These are phyloP conservation scores for Tragopan temminckii DNA, from an alignment of 2,797 vertebrate species.

Conservation along the genomic window DNA sequence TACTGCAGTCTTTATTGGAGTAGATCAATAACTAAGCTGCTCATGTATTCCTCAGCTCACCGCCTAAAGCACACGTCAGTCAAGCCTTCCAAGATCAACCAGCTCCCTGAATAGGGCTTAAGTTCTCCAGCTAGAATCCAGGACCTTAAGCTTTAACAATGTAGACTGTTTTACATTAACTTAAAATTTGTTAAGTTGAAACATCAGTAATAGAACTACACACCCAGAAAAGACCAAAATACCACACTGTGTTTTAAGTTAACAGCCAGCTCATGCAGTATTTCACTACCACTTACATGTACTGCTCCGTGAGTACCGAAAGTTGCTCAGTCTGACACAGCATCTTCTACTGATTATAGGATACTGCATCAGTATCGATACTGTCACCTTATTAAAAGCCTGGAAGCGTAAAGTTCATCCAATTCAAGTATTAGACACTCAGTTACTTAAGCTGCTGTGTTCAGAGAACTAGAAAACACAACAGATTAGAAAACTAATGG, in stretches of 20 bases:
- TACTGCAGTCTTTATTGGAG: neutral
- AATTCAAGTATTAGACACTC: fast-evolving
- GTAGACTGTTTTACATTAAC: too few relatives aligned
- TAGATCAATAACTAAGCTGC: neutral
- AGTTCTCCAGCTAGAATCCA: constrained; percentile 2
- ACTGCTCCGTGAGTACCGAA: neutral
- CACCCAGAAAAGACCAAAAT: neutral
- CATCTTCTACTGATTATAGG: neutral
- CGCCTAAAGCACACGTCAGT: neutral
- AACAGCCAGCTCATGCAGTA: neutral
- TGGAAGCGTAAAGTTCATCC: neutral
- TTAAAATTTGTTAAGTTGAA: neutral
- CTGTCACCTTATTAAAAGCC: neutral
- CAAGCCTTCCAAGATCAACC: neutral
- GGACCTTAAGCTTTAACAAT: neutral
- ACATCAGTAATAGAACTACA: neutral
- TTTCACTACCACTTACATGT: neutral
- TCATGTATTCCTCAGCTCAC: neutral
- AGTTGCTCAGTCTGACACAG: neutral
- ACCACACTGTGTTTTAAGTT: neutral
- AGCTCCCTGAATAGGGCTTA: neutral
- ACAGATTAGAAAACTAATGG: neutral
- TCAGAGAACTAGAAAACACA: neutral
- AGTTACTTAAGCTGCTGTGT: neutral
- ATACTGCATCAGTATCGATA: neutral